Evolutionary conservation across 2,888 invertebrate species (phyloP).

Genomic region (Eledona agricola): DNA sequence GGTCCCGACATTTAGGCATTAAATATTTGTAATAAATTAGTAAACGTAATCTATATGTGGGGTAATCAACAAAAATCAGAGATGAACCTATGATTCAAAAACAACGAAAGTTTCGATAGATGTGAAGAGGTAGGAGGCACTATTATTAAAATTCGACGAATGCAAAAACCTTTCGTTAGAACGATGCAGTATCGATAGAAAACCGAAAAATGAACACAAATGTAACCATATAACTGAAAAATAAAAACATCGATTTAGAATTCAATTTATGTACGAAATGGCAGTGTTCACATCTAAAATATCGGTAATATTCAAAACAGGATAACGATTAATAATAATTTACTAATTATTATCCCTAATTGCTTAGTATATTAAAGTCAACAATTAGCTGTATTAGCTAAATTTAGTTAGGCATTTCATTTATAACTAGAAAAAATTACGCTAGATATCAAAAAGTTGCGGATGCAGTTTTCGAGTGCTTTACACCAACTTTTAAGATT

Average conservation of each 20-base stretch:
- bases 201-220: not conserved
- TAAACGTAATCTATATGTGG: too few species aligned
- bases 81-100: too few species aligned
- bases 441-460: constrained; percentile 37
- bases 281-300: constrained; percentile 57
- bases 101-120: not conserved
- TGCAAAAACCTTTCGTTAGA: constrained; percentile 3
- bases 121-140: constrained; percentile 23
- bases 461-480: constrained; percentile 33
- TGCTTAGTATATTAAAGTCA: constrained; percentile 46
- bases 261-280: constrained; percentile 52
- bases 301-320: constrained; percentile 37
- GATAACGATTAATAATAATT: constrained; percentile 40
- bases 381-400: constrained; percentile 42
- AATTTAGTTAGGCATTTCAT: constrained; percentile 38
- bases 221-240: constrained; percentile 7
- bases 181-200: constrained; percentile 6
- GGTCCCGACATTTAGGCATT: constrained; percentile 28
- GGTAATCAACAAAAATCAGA: too few species aligned
- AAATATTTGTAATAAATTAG: constrained; percentile 9
- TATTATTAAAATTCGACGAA: constrained; percentile 15
- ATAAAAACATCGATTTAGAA: constrained; percentile 51
- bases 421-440: constrained; percentile 36
- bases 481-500: constrained; percentile 30
- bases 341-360: constrained; percentile 48